Base-by-base conservation (phyloP, 2,797 vertebrate genomes). In the Loriculus beryllinus region DNA sequence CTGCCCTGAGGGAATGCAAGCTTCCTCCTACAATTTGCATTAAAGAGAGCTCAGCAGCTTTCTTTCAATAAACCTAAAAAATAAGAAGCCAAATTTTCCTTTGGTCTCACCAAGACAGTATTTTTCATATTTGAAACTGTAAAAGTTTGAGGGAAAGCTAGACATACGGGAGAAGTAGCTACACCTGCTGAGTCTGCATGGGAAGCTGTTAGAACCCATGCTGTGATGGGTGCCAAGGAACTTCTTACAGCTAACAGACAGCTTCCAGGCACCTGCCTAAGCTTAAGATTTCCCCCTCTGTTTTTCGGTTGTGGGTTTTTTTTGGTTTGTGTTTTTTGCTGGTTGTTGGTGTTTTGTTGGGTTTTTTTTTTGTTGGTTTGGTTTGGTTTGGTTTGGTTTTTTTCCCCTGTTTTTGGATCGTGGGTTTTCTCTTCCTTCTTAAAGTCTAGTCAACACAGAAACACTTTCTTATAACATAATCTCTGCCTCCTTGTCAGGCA, bases 41-140 rank as follows among this genome's bases (percentile, higher is more conserved):
- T 63, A 59, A 56, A 63, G 69, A 76, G 28, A 57, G n/a, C 42
- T 91, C 79, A 51, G 40, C 42, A 78, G 33, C 77, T 86, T 86
- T 26, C 40, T 77, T 79, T 72, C 69, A 71, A 43, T 49, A 70
- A 51, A 71, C 10, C 17, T 33, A 49, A 39, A 33, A 21, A 51
- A 54, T 15, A 33, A 33, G 37, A 45, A 1, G 6, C 3, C 6
- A 39, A 10, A 12, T 60, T 56, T 77, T 51, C 57, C 22, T 80
- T 85, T 0, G 0, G 10, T 67, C 28, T 59, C 40, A 33, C 11
- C 21, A 35, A 52, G 69, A 7, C 25, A 40, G 15, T 45, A 10
- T 43, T 88, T 86, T 70, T 49, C n/a, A 21, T 60, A 14, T 71
- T 82, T 69, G 51, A 37, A 80, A 67, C 25, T 54, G 26, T 56